Evolutionary conservation across 2,888 invertebrate species (phyloP), one percentile per base, ranked within the genome.

Genomic region (Anoncus sp.): DNA sequence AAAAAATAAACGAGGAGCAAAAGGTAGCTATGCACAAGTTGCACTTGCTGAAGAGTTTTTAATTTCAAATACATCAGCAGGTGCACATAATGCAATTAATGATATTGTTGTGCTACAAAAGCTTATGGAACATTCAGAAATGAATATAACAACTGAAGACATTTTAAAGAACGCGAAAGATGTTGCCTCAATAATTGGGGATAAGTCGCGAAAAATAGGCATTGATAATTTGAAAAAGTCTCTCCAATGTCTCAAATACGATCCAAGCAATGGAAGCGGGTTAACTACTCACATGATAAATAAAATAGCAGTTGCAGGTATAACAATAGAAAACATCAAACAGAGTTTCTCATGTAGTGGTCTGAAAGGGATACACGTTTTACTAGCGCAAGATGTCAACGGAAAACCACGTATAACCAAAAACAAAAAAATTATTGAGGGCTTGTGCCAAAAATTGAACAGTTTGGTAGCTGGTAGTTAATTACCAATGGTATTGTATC

Each of bases 261-360:
- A 74, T 22, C 16, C 38, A 60, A 60, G n/a, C 16, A 51, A 67
- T 20, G 31, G 35, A 60, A 35, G 43, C 20, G 51, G 49, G 7
- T 27, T 73, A 55, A 73, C 73, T 7, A 49, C 16, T 12, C 14
- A 72, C n/a, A 77, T 73, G 24, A 73, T 67, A 12, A 69, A 62
- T 12, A 67, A 77, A 73, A 73, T 77, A 2, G 67, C 43, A 4
- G 20, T 14, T n/a, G 47, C 72, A 24, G 77, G 67, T 7, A 73
- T 77, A 3, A 66, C 60, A 18, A 12, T 70, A 1, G 18, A 73
- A 18, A 60, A 67, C 18, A 12, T 70, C 14, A 10, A 5, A 14
- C 67, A 73, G 43, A 35, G 38, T 22, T 73, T 45, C 10, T 2
- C n/a, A 14, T 55, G 38, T 3, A 72, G 55, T 67, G 72, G 60